A percentile compares a stretch with the other conserved stretches of the same genome.
These are phyloP conservation scores for Phaonia tiefii DNA, from an alignment of 2,888 invertebrate species.

Conservation along the genomic window DNA sequence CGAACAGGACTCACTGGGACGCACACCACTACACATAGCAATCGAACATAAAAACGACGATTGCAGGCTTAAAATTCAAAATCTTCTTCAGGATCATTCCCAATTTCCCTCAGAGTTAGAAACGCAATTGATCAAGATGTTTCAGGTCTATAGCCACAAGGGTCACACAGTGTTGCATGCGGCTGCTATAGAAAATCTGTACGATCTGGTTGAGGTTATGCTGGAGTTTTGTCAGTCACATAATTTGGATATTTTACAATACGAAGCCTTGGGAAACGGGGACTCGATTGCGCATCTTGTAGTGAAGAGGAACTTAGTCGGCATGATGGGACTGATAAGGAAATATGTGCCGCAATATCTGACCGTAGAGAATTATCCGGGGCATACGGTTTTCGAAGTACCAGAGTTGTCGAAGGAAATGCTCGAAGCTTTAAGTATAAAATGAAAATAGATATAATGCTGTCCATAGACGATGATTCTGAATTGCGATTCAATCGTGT, in stretches of 20 bases:
- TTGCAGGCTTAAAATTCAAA: constrained; percentile 29
- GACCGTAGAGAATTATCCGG: constrained; percentile 38
- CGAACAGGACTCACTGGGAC: constrained; percentile 40
- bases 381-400: background rate
- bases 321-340: constrained; percentile 9
- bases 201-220: constrained; percentile 33
- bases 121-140: constrained; percentile 27
- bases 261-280: constrained; percentile 48
- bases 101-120: constrained; percentile 18
- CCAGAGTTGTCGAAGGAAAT: background rate
- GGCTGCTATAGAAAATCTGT: constrained; percentile 10
- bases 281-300: constrained; percentile 47
- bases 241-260: constrained; percentile 37
- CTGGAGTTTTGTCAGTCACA: constrained; percentile 32
- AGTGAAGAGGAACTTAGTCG: constrained; percentile 12
- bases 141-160: constrained; percentile 27
- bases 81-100: constrained; percentile 17
- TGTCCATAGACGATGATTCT: too few species aligned
- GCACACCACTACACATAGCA: constrained; percentile 45
- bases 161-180: constrained; percentile 50
- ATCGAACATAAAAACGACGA: constrained; percentile 3
- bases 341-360: constrained; percentile 28
- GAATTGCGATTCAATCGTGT: too few species aligned
- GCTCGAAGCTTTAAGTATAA: background rate
- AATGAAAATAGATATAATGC: too few species aligned